These are phyloP conservation scores for Hyla sarda DNA, from an alignment of 2,113 vertebrate species.

Conservation along the genomic window DNA sequence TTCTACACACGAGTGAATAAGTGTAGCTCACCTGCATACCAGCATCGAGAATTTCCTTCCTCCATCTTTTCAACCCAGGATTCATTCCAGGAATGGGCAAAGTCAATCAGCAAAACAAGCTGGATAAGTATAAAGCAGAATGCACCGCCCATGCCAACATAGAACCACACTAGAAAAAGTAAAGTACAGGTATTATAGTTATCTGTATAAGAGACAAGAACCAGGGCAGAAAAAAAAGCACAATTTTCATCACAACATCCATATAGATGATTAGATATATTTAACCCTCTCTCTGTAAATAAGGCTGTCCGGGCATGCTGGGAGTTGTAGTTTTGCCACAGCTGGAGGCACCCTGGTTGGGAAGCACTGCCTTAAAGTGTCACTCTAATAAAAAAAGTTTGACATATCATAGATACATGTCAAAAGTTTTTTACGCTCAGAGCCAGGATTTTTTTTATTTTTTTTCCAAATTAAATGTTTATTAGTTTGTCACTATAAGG, in stretches of 20 bases:
- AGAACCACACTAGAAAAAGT: slow-evolving; percentile 90
- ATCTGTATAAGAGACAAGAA: neutral
- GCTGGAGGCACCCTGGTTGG: too few relatives aligned
- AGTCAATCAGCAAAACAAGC: slow-evolving; percentile 95
- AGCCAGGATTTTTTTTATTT: too few relatives aligned
- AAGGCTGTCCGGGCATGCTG: slow-evolving; percentile 78
- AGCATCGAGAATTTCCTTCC: slow-evolving; percentile 97
- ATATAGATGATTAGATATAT: too few relatives aligned
- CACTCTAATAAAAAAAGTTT: too few relatives aligned
- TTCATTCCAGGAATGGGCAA: slow-evolving; percentile 99
- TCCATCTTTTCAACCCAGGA: slow-evolving; percentile 99
- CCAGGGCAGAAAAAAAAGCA: neutral
- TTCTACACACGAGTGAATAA: neutral
- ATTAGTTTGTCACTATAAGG: too few relatives aligned
- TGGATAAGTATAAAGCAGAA: slow-evolving; percentile 99
- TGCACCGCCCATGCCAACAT: slow-evolving; percentile 94
- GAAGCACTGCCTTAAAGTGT: too few relatives aligned
- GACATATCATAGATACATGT: too few relatives aligned
- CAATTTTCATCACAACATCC: neutral
- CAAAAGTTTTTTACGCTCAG: too few relatives aligned
- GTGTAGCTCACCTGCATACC: slow-evolving; percentile 91
- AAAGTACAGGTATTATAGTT: neutral
- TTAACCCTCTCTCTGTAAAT: too few relatives aligned
- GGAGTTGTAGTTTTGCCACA: slow-evolving; percentile 79
- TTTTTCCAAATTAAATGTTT: too few relatives aligned